Percentiles rank a stretch among this genome's conserved stretches.
Evolutionary conservation across 2,113 vertebrate species (phyloP).

Genomic region (Clupea harengus): DNA sequence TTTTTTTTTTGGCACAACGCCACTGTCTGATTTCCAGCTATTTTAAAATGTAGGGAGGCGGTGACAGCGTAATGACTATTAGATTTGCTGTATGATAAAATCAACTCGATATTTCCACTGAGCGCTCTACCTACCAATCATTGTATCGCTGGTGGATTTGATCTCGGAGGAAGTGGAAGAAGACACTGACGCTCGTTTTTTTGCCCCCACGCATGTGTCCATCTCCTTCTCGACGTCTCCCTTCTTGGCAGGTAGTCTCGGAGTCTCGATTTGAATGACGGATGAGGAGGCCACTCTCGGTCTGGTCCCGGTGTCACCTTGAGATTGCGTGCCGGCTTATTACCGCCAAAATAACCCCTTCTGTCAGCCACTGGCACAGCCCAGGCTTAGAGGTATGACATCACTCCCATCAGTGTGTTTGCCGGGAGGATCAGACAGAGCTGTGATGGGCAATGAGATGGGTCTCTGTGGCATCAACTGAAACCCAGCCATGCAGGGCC

Average conservation of each 20-base stretch:
- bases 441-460: not conserved
- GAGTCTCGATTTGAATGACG: constrained; percentile 29
- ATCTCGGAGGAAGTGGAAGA: not conserved
- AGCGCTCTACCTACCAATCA: constrained; percentile 13
- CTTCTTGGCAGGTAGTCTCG: not conserved
- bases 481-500: not conserved
- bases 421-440: not conserved
- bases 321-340: constrained; percentile 19
- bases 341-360: not conserved
- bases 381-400: not conserved
- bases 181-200: not conserved
- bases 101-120: constrained; percentile 5
- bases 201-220: not conserved
- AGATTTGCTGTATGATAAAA: constrained; percentile 11
- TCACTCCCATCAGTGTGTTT: not conserved
- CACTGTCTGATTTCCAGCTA: constrained; percentile 13
- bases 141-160: not conserved
- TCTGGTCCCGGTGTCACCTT: constrained; percentile 47
- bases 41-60: not conserved
- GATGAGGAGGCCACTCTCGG: not conserved
- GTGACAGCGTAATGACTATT: constrained; percentile 14
- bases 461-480: not conserved
- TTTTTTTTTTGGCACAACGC: not conserved
- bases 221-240: not conserved
- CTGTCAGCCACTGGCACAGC: constrained; percentile 8